phyloP scores from a whole-genome alignment of 2,888 invertebrate genomes.

The Ophion obscuratus region DNA sequence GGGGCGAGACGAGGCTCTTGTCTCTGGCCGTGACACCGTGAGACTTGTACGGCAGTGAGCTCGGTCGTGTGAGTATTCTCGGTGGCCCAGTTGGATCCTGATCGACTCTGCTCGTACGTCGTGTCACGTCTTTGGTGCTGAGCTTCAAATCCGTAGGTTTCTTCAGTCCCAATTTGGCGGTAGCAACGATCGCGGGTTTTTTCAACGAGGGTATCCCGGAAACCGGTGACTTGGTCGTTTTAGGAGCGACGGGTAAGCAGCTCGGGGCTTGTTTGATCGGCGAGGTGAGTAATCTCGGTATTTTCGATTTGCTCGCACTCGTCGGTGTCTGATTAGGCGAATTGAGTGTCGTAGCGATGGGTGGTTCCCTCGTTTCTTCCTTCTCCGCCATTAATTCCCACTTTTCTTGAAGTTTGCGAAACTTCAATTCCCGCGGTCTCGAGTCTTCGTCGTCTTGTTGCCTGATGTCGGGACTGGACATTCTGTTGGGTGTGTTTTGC shows the following conservation, averaged over 20 bases:
- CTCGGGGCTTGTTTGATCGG: slow-evolving; percentile 87
- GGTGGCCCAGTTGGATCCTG: slow-evolving; percentile 83
- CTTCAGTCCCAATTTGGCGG: slow-evolving; percentile 62
- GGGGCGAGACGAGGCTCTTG: slow-evolving; percentile 82
- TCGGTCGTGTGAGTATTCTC: slow-evolving; percentile 86
- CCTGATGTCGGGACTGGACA: slow-evolving; percentile 79
- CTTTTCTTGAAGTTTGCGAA: slow-evolving; percentile 90
- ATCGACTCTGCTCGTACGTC: slow-evolving; percentile 88
- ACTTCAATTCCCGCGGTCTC: slow-evolving; percentile 87
- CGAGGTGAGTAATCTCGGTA: slow-evolving; percentile 90
- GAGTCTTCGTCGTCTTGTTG: slow-evolving; percentile 72
- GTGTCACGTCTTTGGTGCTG: slow-evolving; percentile 73
- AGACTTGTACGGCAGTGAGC: slow-evolving; percentile 89
- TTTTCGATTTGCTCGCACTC: slow-evolving; percentile 87
- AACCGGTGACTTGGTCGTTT: slow-evolving; percentile 75
- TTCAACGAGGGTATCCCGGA: slow-evolving; percentile 81
- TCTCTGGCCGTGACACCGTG: slow-evolving; percentile 77
- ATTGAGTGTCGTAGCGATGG: slow-evolving; percentile 68
- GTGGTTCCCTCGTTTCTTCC: slow-evolving; percentile 81
- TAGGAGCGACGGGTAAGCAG: slow-evolving; percentile 47
- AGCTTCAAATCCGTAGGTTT: slow-evolving; percentile 60
- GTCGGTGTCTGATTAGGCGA: slow-evolving; percentile 81
- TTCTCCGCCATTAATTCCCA: slow-evolving; percentile 91
- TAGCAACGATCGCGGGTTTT: slow-evolving; percentile 72
- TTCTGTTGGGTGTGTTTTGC: slow-evolving; percentile 68